A percentile compares a stretch with the other conserved stretches of the same genome.
Evolutionary conservation across 2,113 vertebrate species (phyloP).

Genomic region (Pimephales promelas): DNA sequence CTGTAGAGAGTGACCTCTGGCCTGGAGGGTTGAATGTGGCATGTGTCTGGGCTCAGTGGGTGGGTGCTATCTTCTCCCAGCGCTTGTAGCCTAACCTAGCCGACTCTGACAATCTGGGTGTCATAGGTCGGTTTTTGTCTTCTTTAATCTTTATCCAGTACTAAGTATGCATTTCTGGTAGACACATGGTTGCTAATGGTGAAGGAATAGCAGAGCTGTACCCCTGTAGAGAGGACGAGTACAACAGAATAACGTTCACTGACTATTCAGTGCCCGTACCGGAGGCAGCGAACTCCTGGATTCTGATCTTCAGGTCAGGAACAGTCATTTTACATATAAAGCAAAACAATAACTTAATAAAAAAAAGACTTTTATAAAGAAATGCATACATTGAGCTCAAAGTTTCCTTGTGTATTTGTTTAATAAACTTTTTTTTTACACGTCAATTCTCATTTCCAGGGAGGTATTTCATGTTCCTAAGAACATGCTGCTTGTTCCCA

Average conservation of each 20-base stretch:
- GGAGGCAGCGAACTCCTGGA: slow-evolving; percentile 80
- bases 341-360: background rate
- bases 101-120: slow-evolving; percentile 32
- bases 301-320: slow-evolving; percentile 87
- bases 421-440: background rate
- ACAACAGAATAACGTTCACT: slow-evolving; percentile 75
- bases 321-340: background rate
- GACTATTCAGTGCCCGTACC: slow-evolving; percentile 80
- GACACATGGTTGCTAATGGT: slow-evolving; percentile 82
- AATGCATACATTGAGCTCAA: background rate
- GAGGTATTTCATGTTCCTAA: slow-evolving; percentile 84
- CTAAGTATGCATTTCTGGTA: slow-evolving; percentile 58
- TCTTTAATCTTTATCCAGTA: background rate
- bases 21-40: slow-evolving; percentile 32
- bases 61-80: slow-evolving; percentile 11
- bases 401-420: background rate
- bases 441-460: slow-evolving; percentile 67
- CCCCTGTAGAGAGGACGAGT: slow-evolving; percentile 84
- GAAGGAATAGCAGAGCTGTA: slow-evolving; percentile 73
- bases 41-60: slow-evolving; percentile 37
- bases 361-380: background rate
- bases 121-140: slow-evolving; percentile 23
- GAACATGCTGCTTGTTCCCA: slow-evolving; percentile 83
- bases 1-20: slow-evolving; percentile 32
- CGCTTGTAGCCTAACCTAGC: slow-evolving; percentile 16